Evolutionary conservation across 2,113 vertebrate genomes (phyloP), one percentile per base, ranked within the genome.

Genomic region (Otus sunia): DNA sequence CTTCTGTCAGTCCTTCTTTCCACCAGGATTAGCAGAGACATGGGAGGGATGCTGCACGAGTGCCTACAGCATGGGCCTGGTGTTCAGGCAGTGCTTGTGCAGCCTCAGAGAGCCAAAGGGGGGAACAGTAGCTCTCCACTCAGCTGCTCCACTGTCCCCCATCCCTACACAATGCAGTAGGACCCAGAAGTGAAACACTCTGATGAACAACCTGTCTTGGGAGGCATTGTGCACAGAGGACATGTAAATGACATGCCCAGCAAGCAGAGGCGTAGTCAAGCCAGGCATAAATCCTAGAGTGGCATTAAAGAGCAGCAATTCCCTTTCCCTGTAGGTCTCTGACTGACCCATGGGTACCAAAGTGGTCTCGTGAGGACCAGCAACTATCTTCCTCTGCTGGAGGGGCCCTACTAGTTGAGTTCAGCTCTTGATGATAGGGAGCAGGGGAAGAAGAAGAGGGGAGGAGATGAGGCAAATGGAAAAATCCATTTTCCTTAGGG

Each of bases 21-120:
- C 1, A 0, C 18, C 82, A 85, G 74, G 79, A 80, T 91, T 93
- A 93, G 76, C 47, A 43, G 62, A 77, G 49, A 29, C 9, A 2
- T 0, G 4, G 58, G n/a, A 64, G 25, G 7, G 45, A 74, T 77
- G 52, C 77, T 86, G 52, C 52, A n/a, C 0, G 0, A 56, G 45
- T 22, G 21, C 45, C 55, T 22, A 1, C 2, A 49, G 72, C 32
- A 4, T 22, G 34, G 58, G 23, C 14, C 34, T 71, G 69, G 11
- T 4, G 1, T 45, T 71, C n/a, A 32, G 67, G 37, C 58, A 60
- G 41, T 10, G 30, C 5, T 3, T 3, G 19, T 52, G 41, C 56
- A 74, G 39, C 43, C 47, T 62, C 72, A 77, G 83, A 2, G 22
- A 55, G 66, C 50, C 59, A 21, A 45, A 43, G 71, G 25, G 55